Conservation (phyloP, 1,140 invertebrate genomes). For the Brachionus rotundiformis region DNA sequence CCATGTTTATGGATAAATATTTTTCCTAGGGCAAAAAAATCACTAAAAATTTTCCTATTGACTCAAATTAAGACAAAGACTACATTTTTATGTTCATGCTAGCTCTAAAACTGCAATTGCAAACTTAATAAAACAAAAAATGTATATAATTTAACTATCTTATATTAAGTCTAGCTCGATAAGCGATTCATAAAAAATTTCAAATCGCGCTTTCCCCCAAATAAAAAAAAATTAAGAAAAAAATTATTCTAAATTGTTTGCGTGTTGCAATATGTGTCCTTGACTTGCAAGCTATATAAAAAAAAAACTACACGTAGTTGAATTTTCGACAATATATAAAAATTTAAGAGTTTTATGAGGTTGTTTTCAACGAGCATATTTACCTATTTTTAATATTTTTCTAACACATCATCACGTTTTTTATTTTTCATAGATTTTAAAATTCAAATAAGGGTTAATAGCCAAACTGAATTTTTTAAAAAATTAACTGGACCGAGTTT, state of each 20-base stretch:
- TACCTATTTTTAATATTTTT: background rate
- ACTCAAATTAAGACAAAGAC: background rate
- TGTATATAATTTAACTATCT: background rate
- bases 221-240: background rate
- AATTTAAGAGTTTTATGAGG: background rate
- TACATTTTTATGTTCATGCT: slow-evolving; percentile 13
- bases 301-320: slow-evolving; percentile 35
- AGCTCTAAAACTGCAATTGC: background rate
- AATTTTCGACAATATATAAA: slow-evolving; percentile 23
- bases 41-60: background rate
- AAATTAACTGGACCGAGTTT: slow-evolving; percentile 44
- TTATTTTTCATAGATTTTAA: background rate
- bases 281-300: background rate
- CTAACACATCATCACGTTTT: slow-evolving; percentile 37
- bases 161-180: slow-evolving; percentile 19
- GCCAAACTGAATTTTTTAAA: background rate
- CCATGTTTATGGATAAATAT: too few species aligned
- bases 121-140: background rate
- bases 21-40: background rate
- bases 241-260: slow-evolving; percentile 27
- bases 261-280: slow-evolving; percentile 33
- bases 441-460: slow-evolving; percentile 5
- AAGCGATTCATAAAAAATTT: slow-evolving; percentile 20
- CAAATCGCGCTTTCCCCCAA: background rate
- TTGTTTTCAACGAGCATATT: background rate